A percentile compares a stretch with the other conserved stretches of the same genome.
Conservation (phyloP, 92 coral and sea anemone genomes). For the Plumapathes pennacea region DNA sequence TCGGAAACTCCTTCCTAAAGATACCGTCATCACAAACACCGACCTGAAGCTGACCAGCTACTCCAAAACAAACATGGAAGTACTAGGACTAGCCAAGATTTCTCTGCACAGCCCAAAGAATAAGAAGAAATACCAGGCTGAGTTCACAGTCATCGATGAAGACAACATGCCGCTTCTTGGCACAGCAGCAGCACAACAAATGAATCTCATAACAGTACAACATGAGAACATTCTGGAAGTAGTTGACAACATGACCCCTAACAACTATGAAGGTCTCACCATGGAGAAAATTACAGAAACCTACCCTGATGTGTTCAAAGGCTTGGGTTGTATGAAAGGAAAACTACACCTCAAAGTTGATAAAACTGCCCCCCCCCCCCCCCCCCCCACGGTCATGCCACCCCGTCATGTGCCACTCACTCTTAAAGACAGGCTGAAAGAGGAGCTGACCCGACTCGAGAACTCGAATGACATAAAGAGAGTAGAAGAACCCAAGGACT, state of each 20-base stretch:
- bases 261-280: constrained; percentile 2
- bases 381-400: neutral
- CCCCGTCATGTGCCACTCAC: constrained; percentile 14
- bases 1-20: constrained; percentile 3
- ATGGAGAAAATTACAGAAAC: constrained; percentile 17
- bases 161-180: constrained; percentile 31
- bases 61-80: constrained; percentile 13
- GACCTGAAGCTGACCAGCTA: constrained; percentile 8
- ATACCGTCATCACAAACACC: constrained; percentile 1
- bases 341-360: constrained; percentile 5
- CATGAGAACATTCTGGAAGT: constrained; percentile 12
- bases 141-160: constrained; percentile 21
- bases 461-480: constrained; percentile 2
- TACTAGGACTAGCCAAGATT: constrained; percentile 19
- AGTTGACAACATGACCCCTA: neutral
- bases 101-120: constrained; percentile 8
- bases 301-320: constrained; percentile 1
- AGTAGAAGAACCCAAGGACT: constrained; percentile 22
- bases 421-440: constrained; percentile 12
- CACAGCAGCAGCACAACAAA: constrained; percentile 17
- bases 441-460: constrained; percentile 10
- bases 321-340: constrained; percentile 6
- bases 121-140: constrained; percentile 13
- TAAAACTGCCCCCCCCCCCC: constrained; percentile 1
- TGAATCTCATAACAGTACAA: constrained; percentile 24